phyloP scores from a whole-genome alignment of 1,140 invertebrate genomes.

The Zaprionus davidi region DNA sequence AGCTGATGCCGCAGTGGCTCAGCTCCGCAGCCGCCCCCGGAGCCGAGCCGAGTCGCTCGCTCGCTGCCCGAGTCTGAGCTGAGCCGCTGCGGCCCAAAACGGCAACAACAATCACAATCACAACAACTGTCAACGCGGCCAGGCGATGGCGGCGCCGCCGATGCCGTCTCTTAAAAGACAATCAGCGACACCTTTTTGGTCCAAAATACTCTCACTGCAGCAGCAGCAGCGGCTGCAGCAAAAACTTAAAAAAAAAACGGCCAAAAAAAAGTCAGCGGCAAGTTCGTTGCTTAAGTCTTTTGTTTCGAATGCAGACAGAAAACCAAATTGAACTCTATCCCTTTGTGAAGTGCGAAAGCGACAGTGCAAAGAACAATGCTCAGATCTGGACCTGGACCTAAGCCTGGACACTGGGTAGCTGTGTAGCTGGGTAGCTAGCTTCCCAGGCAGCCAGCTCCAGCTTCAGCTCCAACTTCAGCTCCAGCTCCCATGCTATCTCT shows the following conservation, averaged over 20 bases:
- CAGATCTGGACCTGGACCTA: conserved; percentile 13
- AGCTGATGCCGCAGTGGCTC: conserved; percentile 2
- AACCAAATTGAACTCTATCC: conserved; percentile 78
- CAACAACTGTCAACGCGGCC: conserved; percentile 77
- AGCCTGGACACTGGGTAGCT: neutral
- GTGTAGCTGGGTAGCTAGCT: conserved; percentile 10
- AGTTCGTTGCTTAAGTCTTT: conserved; percentile 82
- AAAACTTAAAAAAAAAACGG: conserved; percentile 12
- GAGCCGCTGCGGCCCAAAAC: conserved; percentile 32
- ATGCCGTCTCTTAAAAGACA: conserved; percentile 83
- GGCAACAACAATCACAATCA: conserved; percentile 80
- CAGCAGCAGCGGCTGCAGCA: conserved; percentile 28
- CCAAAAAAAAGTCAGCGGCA: conserved; percentile 41
- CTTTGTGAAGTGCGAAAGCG: conserved; percentile 82
- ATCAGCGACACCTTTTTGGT: conserved; percentile 83
- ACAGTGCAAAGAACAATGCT: conserved; percentile 83
- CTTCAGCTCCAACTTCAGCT: conserved; percentile 17
- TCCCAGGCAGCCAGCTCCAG: conserved; percentile 21
- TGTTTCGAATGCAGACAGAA: conserved; percentile 78
- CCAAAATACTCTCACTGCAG: conserved; percentile 76
- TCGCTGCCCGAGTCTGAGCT: neutral
- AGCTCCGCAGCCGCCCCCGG: neutral
- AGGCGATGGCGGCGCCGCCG: conserved; percentile 73
- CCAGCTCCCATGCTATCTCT: conserved; percentile 40
- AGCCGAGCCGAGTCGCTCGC: no score